phyloP scores from a whole-genome alignment of 2,888 invertebrate species.

The Zhengitettix transpicula region DNA sequence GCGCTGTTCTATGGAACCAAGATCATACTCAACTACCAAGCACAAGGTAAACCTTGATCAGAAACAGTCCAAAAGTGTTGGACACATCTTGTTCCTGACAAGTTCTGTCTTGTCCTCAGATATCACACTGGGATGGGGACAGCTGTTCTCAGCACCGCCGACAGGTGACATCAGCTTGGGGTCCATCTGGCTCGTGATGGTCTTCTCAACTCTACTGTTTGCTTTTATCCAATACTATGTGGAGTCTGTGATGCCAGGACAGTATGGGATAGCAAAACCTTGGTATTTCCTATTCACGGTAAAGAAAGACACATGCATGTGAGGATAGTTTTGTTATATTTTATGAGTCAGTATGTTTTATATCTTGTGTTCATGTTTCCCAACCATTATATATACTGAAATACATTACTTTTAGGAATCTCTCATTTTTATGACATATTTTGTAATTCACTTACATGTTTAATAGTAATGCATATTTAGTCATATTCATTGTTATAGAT shows the following conservation, averaged over 20 bases:
- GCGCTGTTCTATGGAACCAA: slow-evolving; percentile 18
- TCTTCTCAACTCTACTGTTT: slow-evolving; percentile 33
- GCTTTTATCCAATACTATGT: slow-evolving; percentile 39
- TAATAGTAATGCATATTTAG: too few species aligned
- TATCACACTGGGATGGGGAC: neutral
- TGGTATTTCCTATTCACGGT: slow-evolving; percentile 47
- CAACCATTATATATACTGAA: too few species aligned
- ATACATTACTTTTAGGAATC: too few species aligned
- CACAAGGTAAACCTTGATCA: slow-evolving; percentile 13
- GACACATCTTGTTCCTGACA: too few species aligned
- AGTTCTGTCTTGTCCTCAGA: too few species aligned
- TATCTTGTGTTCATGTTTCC: too few species aligned
- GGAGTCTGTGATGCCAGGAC: slow-evolving; percentile 44
- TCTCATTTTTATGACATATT: too few species aligned
- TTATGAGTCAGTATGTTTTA: neutral
- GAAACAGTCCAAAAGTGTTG: too few species aligned
- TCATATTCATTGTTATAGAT: too few species aligned
- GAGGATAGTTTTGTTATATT: neutral
- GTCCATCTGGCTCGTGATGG: slow-evolving; percentile 30
- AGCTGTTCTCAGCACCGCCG: neutral
- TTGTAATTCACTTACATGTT: too few species aligned
- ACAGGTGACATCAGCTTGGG: slow-evolving; percentile 14
- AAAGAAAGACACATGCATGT: slow-evolving; percentile 14
- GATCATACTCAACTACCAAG: slow-evolving; percentile 17
- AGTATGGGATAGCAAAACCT: slow-evolving; percentile 47